These are phyloP conservation scores for Myrmecobius fasciatus DNA, from an alignment of 2,113 vertebrate species.

Conservation along the genomic window DNA sequence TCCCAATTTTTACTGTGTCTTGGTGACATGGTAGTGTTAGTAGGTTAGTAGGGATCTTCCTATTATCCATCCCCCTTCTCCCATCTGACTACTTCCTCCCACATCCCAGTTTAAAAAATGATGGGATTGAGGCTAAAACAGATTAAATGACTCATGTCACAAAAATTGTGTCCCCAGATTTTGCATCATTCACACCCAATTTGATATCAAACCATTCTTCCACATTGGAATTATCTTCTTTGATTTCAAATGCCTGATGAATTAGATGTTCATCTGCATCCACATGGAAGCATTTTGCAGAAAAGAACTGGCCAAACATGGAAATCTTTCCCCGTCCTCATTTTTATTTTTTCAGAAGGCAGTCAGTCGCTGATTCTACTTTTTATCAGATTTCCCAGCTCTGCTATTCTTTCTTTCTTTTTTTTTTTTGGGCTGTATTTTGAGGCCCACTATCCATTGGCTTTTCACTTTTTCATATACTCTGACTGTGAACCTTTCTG, in stretches of 20 bases:
- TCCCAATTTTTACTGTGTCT: not conserved
- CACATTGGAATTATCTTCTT: not conserved
- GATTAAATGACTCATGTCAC: not conserved
- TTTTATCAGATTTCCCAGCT: not conserved
- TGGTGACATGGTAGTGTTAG: not conserved
- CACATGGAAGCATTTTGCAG: not conserved
- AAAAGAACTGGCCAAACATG: not conserved
- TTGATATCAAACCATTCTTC: not conserved
- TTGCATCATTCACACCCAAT: not conserved
- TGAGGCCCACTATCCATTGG: not conserved
- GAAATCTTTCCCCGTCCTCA: not conserved
- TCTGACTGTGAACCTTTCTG: constrained; percentile 39
- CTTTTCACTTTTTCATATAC: not conserved
- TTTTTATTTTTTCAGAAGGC: not conserved
- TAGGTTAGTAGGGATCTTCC: not conserved
- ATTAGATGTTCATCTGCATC: not conserved
- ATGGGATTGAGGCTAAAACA: not conserved
- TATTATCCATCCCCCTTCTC: not conserved
- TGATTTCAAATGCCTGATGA: not conserved
- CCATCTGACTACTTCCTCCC: too few relatives aligned
- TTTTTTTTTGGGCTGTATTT: constrained; percentile 15
- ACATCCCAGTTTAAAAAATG: not conserved
- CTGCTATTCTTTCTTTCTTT: not conserved
- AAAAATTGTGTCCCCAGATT: not conserved
- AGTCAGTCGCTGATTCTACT: not conserved